Percentiles rank a stretch among this genome's conserved stretches.
Evolutionary conservation across 2,797 vertebrate species (phyloP).

Genomic region (Vireo griseus): DNA sequence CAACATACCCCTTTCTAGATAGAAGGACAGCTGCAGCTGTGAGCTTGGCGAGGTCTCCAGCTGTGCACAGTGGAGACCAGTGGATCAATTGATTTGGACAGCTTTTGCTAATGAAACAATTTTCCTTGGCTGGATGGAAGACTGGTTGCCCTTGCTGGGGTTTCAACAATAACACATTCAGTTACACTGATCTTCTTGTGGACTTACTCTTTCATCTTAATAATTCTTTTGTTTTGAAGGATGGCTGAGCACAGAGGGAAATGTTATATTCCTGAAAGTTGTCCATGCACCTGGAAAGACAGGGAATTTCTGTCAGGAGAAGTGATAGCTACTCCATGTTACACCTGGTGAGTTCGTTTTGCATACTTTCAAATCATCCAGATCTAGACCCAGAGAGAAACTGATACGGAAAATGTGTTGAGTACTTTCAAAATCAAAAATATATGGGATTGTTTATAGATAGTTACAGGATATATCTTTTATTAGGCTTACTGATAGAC

Average conservation of each 20-base stretch:
- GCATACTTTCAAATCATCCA: not conserved
- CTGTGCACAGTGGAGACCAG: not conserved
- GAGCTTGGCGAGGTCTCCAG: not conserved
- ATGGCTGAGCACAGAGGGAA: conserved; percentile 82
- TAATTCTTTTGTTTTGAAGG: conserved; percentile 57
- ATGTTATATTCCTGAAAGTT: conserved; percentile 95
- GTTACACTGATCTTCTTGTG: not conserved
- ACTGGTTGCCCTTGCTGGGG: fast-evolving
- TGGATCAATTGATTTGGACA: not conserved
- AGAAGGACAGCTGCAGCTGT: not conserved
- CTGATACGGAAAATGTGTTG: not conserved
- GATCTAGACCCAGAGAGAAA: not conserved
- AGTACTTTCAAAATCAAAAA: not conserved
- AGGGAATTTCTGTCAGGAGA: conserved; percentile 95
- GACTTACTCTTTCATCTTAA: not conserved
- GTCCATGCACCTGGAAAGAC: conserved; percentile 94
- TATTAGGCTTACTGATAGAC: not conserved
- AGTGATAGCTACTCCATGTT: conserved; percentile 91
- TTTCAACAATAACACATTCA: not conserved
- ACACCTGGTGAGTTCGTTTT: conserved; percentile 83
- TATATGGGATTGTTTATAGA: not conserved
- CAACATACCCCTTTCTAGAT: fast-evolving
- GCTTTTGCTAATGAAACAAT: not conserved
- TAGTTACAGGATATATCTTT: not conserved
- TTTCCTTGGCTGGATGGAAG: not conserved